Base-by-base conservation (phyloP, 2,797 vertebrate species). In the Hylomyscus alleni region DNA sequence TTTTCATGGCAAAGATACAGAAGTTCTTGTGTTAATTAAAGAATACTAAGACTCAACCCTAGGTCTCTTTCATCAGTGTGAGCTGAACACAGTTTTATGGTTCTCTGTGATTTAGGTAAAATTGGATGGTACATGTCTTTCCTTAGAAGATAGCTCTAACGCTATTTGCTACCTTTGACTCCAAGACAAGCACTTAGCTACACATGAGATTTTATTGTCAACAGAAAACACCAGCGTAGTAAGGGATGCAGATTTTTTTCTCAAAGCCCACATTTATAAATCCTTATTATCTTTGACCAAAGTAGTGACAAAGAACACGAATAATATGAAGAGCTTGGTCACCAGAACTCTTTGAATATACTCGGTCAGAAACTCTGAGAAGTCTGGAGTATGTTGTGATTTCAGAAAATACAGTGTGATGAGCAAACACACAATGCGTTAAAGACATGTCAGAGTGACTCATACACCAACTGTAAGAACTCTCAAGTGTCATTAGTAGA, bases 111-210 rank as follows among this genome's bases (percentile, higher is more conserved):
- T 80, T 17, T 34, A 85, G 37, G 6, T 89, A 88, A 95, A 62
- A 34, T 31, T 22, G 1, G 11, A 58, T 83, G 40, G 3, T 14
- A 29, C 34, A 67, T 81, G 6, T 69, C 29, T 67, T 89, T 73
- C 31, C 34, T 87, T 37, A 44, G 31, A 60, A 89, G n/a, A 14
- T 85, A 67, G 29, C 54, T 88, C 24, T 22, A 37, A 85, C 1
- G 44, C 13, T 73, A 12, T 92, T 91, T 94, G 91, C 26, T 77
- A n/a, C 12, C 9, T 93, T 94, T 95, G 8, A 29, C 14, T 86
- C 37, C 93, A 77, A 95, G 34, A 26, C 6, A 78, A 31, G 22
- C 26, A 65, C 10, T 89, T 92, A 82, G 14, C 17, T 86, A 14
- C 1, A 47, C 0, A 12, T 14, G 60, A 29, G 50, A 69, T 93